phyloP scores from a whole-genome alignment of 35 echinoderm and acorn worm species.

The Lytechinus pictus region DNA sequence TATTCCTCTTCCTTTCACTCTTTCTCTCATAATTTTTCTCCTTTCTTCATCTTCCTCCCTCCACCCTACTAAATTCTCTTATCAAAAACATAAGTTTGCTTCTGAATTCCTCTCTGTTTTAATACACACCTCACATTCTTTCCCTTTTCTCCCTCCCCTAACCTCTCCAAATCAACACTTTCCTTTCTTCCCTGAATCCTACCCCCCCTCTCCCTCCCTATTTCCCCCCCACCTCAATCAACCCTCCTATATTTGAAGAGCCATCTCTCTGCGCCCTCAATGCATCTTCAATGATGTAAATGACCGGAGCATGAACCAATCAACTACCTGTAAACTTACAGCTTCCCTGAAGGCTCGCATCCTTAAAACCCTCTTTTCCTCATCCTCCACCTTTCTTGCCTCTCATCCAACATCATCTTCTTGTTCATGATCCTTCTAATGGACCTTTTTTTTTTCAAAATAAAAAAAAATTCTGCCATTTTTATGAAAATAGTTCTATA shows the following conservation, averaged over 20 bases:
- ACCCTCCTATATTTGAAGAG: background rate
- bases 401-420: background rate
- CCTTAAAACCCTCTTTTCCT: background rate
- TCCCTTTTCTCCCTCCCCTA: background rate
- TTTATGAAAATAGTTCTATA: background rate
- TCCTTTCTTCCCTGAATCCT: background rate
- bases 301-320: background rate
- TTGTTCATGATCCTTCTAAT: background rate
- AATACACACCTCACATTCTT: background rate
- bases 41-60: no score
- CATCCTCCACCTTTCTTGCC: background rate
- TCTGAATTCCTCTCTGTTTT: background rate
- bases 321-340: background rate
- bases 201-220: background rate
- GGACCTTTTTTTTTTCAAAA: background rate
- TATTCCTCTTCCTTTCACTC: background rate
- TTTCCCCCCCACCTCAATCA: background rate
- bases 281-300: slow-evolving; percentile 13
- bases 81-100: background rate
- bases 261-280: background rate
- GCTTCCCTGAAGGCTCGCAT: background rate
- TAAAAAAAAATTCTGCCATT: background rate
- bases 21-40: background rate
- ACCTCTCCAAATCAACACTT: background rate
- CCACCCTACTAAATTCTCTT: background rate